Conservation (phyloP, 2,888 invertebrate species). For the Sericinus montela region DNA sequence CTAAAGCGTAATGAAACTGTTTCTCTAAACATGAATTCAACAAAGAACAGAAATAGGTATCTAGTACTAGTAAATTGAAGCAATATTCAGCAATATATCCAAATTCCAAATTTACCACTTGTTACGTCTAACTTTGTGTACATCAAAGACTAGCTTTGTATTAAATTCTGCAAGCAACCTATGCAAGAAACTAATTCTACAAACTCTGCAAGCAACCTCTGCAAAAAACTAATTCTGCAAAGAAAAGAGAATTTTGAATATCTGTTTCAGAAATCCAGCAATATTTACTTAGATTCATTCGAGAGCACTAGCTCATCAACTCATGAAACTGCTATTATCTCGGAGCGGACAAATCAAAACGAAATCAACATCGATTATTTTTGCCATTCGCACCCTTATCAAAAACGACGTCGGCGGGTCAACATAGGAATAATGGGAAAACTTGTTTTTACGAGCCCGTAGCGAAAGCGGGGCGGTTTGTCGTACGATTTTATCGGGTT, state of each 20-base stretch:
- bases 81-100: too few species aligned
- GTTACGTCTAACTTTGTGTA: too few species aligned
- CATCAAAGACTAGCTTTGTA: too few species aligned
- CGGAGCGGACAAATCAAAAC: conserved; percentile 66
- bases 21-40: too few species aligned
- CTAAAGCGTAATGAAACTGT: too few species aligned
- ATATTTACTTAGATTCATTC: conserved; percentile 1
- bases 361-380: conserved; percentile 74
- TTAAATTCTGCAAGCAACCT: too few species aligned
- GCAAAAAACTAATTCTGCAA: too few species aligned
- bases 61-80: too few species aligned
- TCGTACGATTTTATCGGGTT: conserved; percentile 39
- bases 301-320: conserved; percentile 37
- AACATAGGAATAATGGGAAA: conserved; percentile 60
- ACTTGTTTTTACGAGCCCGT: conserved; percentile 49
- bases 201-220: too few species aligned
- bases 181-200: too few species aligned
- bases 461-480: conserved; percentile 31
- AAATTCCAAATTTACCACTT: too few species aligned
- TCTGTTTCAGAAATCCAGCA: neutral
- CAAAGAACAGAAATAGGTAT: too few species aligned
- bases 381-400: conserved; percentile 66
- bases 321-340: conserved; percentile 70
- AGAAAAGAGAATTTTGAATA: neutral
- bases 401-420: conserved; percentile 53